A percentile compares a stretch with the other conserved stretches of the same genome.
Conservation (phyloP, 2,113 vertebrate species). For the Glaucomys volans region DNA sequence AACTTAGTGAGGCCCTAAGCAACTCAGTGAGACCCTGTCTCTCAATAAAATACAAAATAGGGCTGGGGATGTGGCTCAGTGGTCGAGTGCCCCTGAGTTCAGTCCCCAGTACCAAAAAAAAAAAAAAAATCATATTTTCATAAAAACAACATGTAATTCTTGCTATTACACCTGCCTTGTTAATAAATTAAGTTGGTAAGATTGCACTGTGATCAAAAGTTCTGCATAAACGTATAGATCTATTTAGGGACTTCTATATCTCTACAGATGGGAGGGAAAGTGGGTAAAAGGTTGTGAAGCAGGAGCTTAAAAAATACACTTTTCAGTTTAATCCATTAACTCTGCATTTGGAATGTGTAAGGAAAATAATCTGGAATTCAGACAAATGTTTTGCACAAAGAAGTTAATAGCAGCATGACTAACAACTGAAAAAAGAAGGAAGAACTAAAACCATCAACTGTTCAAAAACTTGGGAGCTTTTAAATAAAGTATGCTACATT, state of each 20-base stretch:
- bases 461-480: background rate
- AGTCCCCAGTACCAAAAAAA: too few species aligned
- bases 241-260: background rate
- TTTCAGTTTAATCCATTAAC: slow-evolving; percentile 22
- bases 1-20: too few species aligned
- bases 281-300: background rate
- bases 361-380: slow-evolving; percentile 38
- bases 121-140: slow-evolving; percentile 20
- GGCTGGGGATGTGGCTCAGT: too few species aligned
- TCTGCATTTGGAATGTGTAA: background rate
- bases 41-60: too few species aligned
- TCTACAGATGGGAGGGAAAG: background rate
- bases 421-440: background rate
- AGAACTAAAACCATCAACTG: background rate
- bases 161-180: background rate
- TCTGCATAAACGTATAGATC: background rate
- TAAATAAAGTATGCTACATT: background rate
- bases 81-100: too few species aligned
- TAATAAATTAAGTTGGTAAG: slow-evolving; percentile 28
- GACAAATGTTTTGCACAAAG: background rate
- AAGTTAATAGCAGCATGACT: background rate
- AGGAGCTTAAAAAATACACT: background rate
- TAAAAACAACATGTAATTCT: slow-evolving; percentile 1
- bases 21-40: too few species aligned
- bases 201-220: background rate